A percentile compares a stretch with the other conserved stretches of the same genome.
phyloP scores from a whole-genome alignment of 2,113 vertebrate species.

The Elgaria multicarinata region DNA sequence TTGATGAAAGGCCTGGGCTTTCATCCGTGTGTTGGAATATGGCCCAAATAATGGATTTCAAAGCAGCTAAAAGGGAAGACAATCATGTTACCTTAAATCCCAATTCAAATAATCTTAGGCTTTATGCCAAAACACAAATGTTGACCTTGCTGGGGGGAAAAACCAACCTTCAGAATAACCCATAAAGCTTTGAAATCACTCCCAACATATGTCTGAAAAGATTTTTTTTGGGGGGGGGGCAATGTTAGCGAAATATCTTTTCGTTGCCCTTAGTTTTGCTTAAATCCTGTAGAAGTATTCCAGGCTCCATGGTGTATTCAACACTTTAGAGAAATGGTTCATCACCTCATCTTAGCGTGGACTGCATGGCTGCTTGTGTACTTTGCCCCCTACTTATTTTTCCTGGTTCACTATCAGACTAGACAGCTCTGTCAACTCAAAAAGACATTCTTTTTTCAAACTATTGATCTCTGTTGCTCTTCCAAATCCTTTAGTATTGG shows the following conservation, averaged over 20 bases:
- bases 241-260: constrained; percentile 75
- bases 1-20: constrained; percentile 62
- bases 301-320: constrained; percentile 67
- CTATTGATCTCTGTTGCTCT: constrained; percentile 87
- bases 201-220: constrained; percentile 74
- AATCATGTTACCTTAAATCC: constrained; percentile 78
- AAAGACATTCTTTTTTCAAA: constrained; percentile 85
- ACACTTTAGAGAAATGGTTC: constrained; percentile 61
- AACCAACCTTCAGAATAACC: constrained; percentile 68
- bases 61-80: constrained; percentile 73
- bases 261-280: constrained; percentile 81
- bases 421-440: constrained; percentile 81
- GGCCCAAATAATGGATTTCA: constrained; percentile 76
- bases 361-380: constrained; percentile 67
- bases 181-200: constrained; percentile 64
- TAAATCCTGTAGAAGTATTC: constrained; percentile 82
- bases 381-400: constrained; percentile 76
- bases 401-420: constrained; percentile 80
- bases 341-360: constrained; percentile 57
- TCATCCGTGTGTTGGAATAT: constrained; percentile 69
- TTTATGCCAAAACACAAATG: constrained; percentile 75
- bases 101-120: constrained; percentile 79
- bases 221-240: constrained; percentile 50
- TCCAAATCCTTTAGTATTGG: constrained; percentile 88
- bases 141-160: constrained; percentile 63